Evolutionary conservation across 2,113 vertebrate genomes (phyloP).

Genomic region (Brienomyrus longianalis): DNA sequence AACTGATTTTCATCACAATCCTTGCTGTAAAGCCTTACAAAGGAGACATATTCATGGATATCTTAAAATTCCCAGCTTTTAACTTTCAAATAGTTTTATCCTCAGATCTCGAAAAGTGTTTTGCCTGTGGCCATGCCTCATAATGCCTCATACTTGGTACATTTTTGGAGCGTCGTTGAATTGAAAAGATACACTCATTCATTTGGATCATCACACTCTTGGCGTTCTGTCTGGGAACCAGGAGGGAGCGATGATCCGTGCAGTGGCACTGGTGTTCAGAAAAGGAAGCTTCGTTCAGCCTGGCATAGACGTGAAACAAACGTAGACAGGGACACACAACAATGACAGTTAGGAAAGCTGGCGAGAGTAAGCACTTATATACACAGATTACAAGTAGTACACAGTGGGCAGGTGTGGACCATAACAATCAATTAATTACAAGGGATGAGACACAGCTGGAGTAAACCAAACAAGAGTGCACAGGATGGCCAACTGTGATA

Average conservation of each 20-base stretch:
- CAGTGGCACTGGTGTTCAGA: neutral
- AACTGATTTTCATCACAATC: constrained; percentile 35
- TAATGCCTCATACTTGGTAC: constrained; percentile 52
- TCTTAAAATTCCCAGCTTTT: constrained; percentile 65
- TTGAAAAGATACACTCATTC: constrained; percentile 54
- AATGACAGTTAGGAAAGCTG: neutral
- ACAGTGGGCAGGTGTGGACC: neutral
- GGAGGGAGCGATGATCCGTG: neutral
- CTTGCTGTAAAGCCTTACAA: constrained; percentile 54
- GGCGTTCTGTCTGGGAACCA: constrained; percentile 32
- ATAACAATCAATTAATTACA: neutral
- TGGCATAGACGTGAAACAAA: neutral
- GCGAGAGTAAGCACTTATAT: neutral
- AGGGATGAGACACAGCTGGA: neutral
- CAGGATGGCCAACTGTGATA: neutral
- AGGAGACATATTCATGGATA: constrained; percentile 65
- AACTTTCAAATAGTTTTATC: constrained; percentile 50
- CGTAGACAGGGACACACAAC: neutral
- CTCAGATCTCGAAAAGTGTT: constrained; percentile 59
- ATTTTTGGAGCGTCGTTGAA: constrained; percentile 51
- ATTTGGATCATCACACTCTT: constrained; percentile 55
- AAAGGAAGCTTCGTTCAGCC: neutral
- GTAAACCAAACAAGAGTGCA: neutral
- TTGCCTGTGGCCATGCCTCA: constrained; percentile 61
- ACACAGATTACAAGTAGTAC: neutral